phyloP scores from a whole-genome alignment of 2,888 invertebrate genomes.

The Ypsolopha scabrella region DNA sequence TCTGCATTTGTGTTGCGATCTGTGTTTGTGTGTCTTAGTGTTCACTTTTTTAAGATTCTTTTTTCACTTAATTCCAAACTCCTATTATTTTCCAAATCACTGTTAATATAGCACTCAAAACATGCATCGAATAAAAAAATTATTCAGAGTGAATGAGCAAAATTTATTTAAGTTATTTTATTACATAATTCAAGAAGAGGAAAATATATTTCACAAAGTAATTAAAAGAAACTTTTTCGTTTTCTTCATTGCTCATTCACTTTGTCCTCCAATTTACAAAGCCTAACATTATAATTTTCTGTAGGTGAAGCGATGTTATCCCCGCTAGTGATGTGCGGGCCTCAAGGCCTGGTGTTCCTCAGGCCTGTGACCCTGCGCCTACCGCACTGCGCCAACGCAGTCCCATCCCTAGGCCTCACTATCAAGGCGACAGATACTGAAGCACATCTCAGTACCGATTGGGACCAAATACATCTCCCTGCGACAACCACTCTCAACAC shows the following conservation, averaged over 20 bases:
- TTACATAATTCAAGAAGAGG: too few species aligned
- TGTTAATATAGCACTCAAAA: neutral
- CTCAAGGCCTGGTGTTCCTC: conserved; percentile 90
- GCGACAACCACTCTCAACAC: conserved; percentile 87
- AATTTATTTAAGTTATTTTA: too few species aligned
- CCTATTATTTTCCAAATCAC: conserved; percentile 9
- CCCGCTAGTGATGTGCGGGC: conserved; percentile 96
- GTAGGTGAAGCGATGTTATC: conserved; percentile 94
- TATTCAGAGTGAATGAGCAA: neutral
- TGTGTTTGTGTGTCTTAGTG: conserved; percentile 63
- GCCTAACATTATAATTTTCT: neutral
- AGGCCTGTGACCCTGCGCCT: conserved; percentile 92
- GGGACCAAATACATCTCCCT: conserved; percentile 88
- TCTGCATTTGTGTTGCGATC: conserved; percentile 56
- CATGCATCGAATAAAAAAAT: neutral
- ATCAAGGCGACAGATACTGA: conserved; percentile 86
- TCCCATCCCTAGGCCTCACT: conserved; percentile 80
- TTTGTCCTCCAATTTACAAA: neutral
- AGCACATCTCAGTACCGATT: conserved; percentile 85
- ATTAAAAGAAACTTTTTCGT: too few species aligned
- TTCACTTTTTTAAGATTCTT: conserved; percentile 11
- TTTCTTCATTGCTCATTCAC: neutral
- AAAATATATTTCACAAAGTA: too few species aligned
- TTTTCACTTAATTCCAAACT: too few species aligned
- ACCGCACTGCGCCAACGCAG: conserved; percentile 87